Evolutionary conservation across 1,140 invertebrate species (phyloP), one percentile per base, ranked within the genome.

Genomic region (Ostrea denselamellosa): DNA sequence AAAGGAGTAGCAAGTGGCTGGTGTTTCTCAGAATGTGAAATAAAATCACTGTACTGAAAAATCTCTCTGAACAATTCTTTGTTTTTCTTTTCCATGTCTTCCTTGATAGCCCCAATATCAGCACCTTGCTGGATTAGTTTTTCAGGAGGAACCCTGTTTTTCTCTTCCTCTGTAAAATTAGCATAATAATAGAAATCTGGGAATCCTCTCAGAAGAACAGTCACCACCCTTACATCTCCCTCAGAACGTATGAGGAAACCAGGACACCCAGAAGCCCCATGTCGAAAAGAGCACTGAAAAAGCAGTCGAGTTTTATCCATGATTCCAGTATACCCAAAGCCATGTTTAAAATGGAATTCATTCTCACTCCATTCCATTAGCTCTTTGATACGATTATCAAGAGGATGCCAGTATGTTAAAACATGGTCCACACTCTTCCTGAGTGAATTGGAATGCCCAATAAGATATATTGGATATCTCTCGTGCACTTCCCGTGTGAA

Each of bases 171-270:
- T 51, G 62, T 71, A 19, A 86, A 86, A 53, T 86, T 77, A 22
- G 1, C 19, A 12, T 25, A 71, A 52, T 86, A 86, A 25, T 77
- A 86, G 54, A 86, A 86, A 77, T 52, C 68, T 77, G 85, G 85
- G 62, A 86, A 86, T 54, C 85, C 85, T n/a, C 85, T 68, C 14
- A 86, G 68, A 52, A 86, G 85, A 22, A 86, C 68, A 2, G 85
- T 86, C 8, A 86, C 68, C 34, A 86, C 62, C 9, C 19, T 34
- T 53, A 58, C 19, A n/a, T 77, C 53, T 54, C 51, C 62, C n/a
- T n/a, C 51, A 19, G 65, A 25, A 5, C 9, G 34, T 12, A 71
- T 34, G 12, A 53, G 22, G 28, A 86, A 53, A 52, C 85, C 85
- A 71, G 85, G 85, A 53, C 44, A 51, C 8, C 85, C 85, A 10